Evolutionary conservation across 2,888 invertebrate genomes (phyloP).

Genomic region (Kuschelorhynchus macadamiae): DNA sequence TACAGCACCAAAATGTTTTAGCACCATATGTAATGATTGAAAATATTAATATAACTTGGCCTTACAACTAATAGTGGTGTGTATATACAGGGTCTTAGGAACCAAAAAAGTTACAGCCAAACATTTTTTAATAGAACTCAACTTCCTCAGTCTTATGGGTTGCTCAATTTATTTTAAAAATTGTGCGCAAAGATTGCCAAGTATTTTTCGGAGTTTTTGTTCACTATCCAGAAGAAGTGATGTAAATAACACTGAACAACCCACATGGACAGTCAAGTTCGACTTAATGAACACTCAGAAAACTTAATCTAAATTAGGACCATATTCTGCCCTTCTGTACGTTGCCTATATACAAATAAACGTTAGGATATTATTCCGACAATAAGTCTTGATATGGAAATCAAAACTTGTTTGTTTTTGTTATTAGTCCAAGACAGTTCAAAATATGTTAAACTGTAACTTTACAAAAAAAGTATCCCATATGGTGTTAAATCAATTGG

Average conservation of each 20-base stretch:
- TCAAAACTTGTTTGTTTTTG: too few species aligned
- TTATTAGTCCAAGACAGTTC: too few species aligned
- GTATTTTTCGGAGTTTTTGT: not conserved
- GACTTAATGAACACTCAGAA: slow-evolving; percentile 9
- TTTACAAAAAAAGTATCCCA: slow-evolving; percentile 9
- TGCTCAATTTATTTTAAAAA: too few species aligned
- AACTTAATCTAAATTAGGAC: slow-evolving; percentile 3
- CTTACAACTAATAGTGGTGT: slow-evolving; percentile 5
- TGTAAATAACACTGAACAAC: not conserved
- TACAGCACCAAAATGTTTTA: slow-evolving; percentile 11
- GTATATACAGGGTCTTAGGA: slow-evolving; percentile 13
- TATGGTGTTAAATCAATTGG: not conserved
- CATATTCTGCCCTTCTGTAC: not conserved
- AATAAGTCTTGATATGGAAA: too few species aligned
- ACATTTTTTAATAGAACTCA: slow-evolving; percentile 18
- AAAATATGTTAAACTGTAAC: slow-evolving; percentile 29
- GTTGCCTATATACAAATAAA: too few species aligned
- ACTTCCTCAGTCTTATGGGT: too few species aligned
- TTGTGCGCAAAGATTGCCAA: not conserved
- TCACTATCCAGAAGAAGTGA: not conserved
- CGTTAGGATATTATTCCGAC: too few species aligned
- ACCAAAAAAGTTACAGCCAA: slow-evolving; percentile 39
- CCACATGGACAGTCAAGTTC: not conserved
- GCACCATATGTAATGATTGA: not conserved
- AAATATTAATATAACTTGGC: slow-evolving; percentile 4